Evolutionary conservation across 2,888 invertebrate genomes (phyloP), one percentile per base, ranked within the genome.

Genomic region (Harmothoe impar): DNA sequence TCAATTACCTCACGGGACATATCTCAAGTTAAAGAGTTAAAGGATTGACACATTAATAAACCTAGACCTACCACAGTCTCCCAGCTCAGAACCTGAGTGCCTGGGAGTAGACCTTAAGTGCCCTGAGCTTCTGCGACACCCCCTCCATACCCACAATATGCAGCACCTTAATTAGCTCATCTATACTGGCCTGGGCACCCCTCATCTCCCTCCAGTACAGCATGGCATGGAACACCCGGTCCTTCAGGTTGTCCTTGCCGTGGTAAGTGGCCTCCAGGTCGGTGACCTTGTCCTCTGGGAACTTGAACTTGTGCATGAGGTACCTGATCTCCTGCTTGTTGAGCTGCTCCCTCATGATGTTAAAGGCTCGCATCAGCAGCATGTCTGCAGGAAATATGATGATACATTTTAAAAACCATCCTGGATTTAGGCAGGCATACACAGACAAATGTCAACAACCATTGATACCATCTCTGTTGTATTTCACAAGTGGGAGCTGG

Each of bases 321-420:
- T 94, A 94, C 10, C 95, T 93, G 23, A 95, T 92, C 89, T 95
- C 95, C 89, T 94, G 94, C 91, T 95, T 95, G 92, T 93, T 94
- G 68, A 95, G 89, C 15, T 93, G 92, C 3, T 90, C 91, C 91
- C 94, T 94, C 88, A 95, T 93, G 20, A 93, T 92, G 12, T 94
- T 93, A 89, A 95, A 94, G 93, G 94, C 94, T 89, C 94, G 93
- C 91, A 92, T 91, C 89, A 95, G 91, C 78, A 95, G 92, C 52
- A 94, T 89, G 17, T 95, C 95, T 95, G 93, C 25, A 86, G 54
- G 5, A 51, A 84, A 84, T 1, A 43, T 84, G n/a, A n/a, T n/a
- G 35, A 10, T 25, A 10, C 43, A 81, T 81, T 25, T 81, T 81
- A 31, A n/a, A n/a, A n/a, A n/a, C n/a, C n/a, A n/a, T n/a, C n/a